phyloP scores from a whole-genome alignment of 2,113 vertebrate species.

The Tetrao urogallus region DNA sequence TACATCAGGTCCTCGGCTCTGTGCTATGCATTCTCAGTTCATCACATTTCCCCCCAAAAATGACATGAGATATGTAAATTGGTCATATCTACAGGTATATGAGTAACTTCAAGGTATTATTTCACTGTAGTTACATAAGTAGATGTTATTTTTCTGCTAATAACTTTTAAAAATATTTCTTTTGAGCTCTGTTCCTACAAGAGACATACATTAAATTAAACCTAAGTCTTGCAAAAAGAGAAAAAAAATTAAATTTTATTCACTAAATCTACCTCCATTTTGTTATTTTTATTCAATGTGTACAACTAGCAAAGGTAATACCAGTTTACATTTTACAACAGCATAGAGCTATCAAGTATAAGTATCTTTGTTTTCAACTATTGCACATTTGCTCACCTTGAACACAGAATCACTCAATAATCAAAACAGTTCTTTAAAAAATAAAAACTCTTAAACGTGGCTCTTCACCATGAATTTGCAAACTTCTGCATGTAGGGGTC shows the following conservation, averaged over 20 bases:
- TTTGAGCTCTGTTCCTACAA: neutral
- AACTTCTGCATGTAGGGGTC: neutral
- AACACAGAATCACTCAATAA: neutral
- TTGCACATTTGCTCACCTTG: neutral
- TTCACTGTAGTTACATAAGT: neutral
- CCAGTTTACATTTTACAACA: neutral
- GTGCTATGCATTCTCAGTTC: neutral
- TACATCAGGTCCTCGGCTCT: neutral
- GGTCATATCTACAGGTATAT: too few species aligned
- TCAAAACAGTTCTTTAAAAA: neutral
- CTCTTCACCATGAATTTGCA: neutral
- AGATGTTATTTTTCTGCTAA: neutral
- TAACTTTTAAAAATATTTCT: neutral
- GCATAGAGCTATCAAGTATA: neutral
- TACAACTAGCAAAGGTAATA: neutral
- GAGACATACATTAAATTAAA: neutral
- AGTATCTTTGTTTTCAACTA: neutral
- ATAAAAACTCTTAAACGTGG: neutral
- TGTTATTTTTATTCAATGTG: neutral
- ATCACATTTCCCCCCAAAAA: neutral
- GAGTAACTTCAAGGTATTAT: too few species aligned
- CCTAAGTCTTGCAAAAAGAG: accelerated
- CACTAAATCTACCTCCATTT: neutral
- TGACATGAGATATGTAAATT: neutral
- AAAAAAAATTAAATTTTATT: neutral